Conservation (phyloP, 2,113 vertebrate species). For the Malurus alboscapulatus region DNA sequence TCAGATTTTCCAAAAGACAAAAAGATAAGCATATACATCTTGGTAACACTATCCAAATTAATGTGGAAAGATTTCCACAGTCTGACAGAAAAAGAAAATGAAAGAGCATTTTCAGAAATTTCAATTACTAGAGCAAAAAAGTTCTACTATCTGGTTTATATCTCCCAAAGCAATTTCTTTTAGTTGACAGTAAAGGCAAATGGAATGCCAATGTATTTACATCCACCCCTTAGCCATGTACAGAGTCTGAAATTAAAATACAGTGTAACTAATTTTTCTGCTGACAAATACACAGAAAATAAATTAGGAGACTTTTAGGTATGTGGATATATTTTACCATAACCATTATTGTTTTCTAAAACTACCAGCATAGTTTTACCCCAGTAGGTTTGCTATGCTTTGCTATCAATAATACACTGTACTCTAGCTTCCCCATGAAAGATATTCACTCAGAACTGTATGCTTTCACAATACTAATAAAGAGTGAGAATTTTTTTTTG, state of each 20-base stretch:
- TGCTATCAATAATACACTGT: background rate
- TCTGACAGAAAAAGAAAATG: background rate
- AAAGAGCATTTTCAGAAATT: background rate
- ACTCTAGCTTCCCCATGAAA: background rate
- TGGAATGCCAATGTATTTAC: background rate
- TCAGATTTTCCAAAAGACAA: background rate
- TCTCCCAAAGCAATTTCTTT: background rate
- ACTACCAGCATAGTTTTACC: background rate
- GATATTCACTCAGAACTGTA: conserved; percentile 9
- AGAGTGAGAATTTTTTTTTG: background rate
- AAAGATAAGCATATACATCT: background rate
- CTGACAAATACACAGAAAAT: conserved; percentile 25
- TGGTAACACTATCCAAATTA: background rate
- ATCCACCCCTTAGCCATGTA: background rate
- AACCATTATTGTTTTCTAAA: conserved; percentile 52
- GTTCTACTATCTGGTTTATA: background rate
- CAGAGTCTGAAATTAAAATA: background rate
- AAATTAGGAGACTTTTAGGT: background rate
- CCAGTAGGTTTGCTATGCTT: conserved; percentile 25
- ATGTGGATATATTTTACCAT: background rate
- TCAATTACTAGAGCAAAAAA: background rate
- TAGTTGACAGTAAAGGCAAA: background rate
- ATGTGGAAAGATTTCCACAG: background rate
- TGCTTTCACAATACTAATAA: conserved; percentile 7
- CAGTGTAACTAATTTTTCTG: background rate